Percentiles rank a stretch among this genome's conserved stretches.
Evolutionary conservation across 1,140 invertebrate species (phyloP).

Genomic region (Aphelinus atriplicis): DNA sequence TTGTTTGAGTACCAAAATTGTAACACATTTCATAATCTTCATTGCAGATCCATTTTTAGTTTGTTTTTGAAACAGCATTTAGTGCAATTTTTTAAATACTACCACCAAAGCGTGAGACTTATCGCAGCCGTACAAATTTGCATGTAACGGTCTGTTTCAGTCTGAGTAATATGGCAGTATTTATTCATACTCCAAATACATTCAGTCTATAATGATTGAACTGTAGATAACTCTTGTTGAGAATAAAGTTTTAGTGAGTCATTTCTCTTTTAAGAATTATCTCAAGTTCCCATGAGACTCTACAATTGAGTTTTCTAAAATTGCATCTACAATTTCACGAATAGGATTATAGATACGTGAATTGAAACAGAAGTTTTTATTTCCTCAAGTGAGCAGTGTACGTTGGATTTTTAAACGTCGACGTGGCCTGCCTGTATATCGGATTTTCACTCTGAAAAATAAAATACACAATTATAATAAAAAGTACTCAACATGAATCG

Average conservation of each 20-base stretch:
- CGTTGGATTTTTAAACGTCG: conserved; percentile 98
- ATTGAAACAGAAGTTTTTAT: too few species aligned
- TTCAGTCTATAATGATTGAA: conserved; percentile 46
- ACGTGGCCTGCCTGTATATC: conserved; percentile 98
- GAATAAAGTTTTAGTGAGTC: conserved; percentile 35
- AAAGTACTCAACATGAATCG: too few species aligned
- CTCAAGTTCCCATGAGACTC: background rate
- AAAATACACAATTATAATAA: conserved; percentile 15
- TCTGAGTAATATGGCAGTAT: conserved; percentile 58
- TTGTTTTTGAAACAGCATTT: conserved; percentile 12
- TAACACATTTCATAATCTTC: background rate
- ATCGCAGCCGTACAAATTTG: background rate
- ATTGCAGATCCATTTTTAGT: background rate
- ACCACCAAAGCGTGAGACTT: conserved; percentile 2
- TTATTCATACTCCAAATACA: conserved; percentile 46
- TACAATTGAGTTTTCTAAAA: conserved; percentile 34
- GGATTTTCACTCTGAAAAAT: conserved; percentile 92
- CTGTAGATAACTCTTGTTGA: conserved; percentile 44
- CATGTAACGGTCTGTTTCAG: conserved; percentile 37
- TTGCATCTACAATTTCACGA: conserved; percentile 30
- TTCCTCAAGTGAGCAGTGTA: conserved; percentile 72
- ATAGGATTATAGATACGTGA: background rate
- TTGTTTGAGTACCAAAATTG: background rate
- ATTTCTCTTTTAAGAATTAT: conserved; percentile 20
- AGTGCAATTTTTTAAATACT: conserved; percentile 4